Evolutionary conservation across 1,140 invertebrate genomes (phyloP).

Genomic region (Dreissena rostriformis): DNA sequence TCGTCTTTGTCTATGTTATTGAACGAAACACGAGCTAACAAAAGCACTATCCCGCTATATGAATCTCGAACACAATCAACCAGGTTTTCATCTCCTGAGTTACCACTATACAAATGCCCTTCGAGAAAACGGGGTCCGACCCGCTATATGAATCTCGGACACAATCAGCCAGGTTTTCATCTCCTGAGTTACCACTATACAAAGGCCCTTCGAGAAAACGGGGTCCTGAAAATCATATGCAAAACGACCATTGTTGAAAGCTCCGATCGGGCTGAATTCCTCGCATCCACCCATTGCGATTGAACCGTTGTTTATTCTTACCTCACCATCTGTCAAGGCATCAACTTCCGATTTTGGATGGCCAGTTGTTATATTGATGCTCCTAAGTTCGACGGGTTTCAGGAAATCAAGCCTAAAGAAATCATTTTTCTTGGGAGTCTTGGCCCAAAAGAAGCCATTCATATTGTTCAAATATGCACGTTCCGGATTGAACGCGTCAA

Average conservation of each 20-base stretch:
- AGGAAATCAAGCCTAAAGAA: conserved; percentile 52
- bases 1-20: too few relatives aligned
- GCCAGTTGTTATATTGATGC: conserved; percentile 51
- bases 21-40: too few relatives aligned
- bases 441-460: conserved; percentile 53
- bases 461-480: conserved; percentile 40
- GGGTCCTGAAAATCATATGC: background rate
- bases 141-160: conserved; percentile 38
- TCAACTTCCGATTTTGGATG: conserved; percentile 23
- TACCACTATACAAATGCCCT: conserved; percentile 5
- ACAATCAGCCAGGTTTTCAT: conserved; percentile 55
- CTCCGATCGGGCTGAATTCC: conserved; percentile 18
- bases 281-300: background rate
- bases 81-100: conserved; percentile 34
- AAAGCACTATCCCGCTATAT: background rate
- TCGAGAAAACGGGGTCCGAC: background rate
- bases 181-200: conserved; percentile 24
- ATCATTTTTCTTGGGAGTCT: conserved; percentile 20
- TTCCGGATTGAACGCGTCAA: conserved; percentile 32
- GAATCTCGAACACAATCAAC: conserved; percentile 55
- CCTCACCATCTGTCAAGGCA: conserved; percentile 14
- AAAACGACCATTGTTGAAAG: conserved; percentile 24
- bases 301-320: conserved; percentile 8
- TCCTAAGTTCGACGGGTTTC: conserved; percentile 31
- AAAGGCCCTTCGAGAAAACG: conserved; percentile 24